A percentile compares a stretch with the other conserved stretches of the same genome.
phyloP scores from a whole-genome alignment of 2,797 vertebrate species.

The Lepilemur septentrionalis region DNA sequence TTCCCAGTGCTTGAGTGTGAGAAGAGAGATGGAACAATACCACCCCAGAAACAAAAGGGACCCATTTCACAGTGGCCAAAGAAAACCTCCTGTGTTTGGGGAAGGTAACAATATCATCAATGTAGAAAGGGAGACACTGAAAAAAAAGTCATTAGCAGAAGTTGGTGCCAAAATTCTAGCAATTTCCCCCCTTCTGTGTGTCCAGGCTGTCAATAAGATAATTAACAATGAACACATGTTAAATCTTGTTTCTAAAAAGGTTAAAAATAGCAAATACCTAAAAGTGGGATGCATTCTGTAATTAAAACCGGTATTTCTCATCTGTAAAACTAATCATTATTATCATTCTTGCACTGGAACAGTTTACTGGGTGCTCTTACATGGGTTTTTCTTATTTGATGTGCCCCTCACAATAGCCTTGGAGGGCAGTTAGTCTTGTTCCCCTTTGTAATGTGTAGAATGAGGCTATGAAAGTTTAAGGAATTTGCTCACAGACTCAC shows the following conservation, averaged over 20 bases:
- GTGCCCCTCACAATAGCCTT: neutral
- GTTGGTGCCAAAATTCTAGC: neutral
- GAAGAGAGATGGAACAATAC: neutral
- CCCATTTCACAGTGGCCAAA: neutral
- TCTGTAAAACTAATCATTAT: neutral
- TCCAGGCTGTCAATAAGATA: neutral
- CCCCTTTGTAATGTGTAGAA: neutral
- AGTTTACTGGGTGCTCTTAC: neutral
- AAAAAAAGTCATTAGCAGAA: neutral
- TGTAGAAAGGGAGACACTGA: neutral
- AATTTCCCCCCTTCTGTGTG: neutral
- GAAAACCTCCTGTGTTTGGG: neutral
- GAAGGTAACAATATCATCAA: neutral
- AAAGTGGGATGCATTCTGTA: neutral
- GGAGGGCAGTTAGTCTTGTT: neutral
- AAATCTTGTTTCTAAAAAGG: neutral
- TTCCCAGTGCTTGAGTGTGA: neutral
- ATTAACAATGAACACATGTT: neutral
- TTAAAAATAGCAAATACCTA: slow-evolving; percentile 21
- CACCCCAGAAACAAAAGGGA: neutral
- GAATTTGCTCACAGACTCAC: neutral
- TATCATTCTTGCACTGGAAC: neutral
- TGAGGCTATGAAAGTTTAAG: neutral
- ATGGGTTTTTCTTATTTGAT: neutral
- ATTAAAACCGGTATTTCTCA: neutral